Evolutionary conservation across 2,113 vertebrate genomes (phyloP).

Genomic region (Leucoraja erinaceus): DNA sequence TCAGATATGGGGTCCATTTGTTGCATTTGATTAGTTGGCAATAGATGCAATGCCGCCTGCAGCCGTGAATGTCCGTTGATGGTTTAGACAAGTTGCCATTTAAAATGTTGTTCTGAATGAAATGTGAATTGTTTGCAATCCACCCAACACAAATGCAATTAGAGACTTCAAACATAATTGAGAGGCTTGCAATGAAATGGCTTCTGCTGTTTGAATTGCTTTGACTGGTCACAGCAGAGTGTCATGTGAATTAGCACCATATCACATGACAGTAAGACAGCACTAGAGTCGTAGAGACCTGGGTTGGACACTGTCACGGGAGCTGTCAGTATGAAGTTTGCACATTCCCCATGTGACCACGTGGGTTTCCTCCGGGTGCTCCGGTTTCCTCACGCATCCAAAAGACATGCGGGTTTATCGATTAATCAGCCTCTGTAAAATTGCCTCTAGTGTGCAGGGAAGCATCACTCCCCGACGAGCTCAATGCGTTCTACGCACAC

Average conservation of each 20-base stretch:
- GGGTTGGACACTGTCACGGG: no score
- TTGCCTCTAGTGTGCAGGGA: no score
- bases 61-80: background rate
- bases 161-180: slow-evolving; percentile 32
- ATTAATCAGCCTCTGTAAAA: no score
- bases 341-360: no score
- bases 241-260: slow-evolving; percentile 16
- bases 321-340: no score
- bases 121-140: slow-evolving; percentile 21
- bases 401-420: no score
- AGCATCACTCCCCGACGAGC: no score
- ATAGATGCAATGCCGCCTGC: no score
- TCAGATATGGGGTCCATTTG: background rate
- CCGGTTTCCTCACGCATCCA: no score
- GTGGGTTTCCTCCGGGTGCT: no score
- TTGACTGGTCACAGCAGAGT: slow-evolving; percentile 32
- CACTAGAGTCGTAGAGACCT: no score
- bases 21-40: background rate
- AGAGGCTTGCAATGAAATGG: background rate
- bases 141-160: slow-evolving; percentile 24
- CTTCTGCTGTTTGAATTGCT: slow-evolving; percentile 8
- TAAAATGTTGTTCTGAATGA: background rate
- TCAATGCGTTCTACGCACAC: no score
- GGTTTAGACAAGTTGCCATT: background rate
- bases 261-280: background rate